These are phyloP conservation scores for Megalops cyprinoides DNA, from an alignment of 2,797 vertebrate species.

Conservation along the genomic window DNA sequence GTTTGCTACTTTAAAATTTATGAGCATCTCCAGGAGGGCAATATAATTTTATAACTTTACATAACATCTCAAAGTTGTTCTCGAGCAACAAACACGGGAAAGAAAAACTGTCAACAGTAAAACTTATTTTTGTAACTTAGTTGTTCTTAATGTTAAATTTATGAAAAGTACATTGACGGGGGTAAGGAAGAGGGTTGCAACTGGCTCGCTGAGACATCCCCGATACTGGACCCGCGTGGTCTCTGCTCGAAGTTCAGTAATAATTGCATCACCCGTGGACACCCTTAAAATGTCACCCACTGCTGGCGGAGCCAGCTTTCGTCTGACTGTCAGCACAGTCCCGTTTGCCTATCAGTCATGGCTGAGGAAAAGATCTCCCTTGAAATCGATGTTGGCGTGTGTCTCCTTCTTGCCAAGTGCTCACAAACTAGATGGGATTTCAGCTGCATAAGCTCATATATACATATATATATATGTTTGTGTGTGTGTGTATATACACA, in stretches of 20 bases:
- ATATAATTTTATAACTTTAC: too few species aligned
- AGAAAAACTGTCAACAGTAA: background rate
- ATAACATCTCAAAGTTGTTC: too few species aligned
- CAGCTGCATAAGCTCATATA: slow-evolving; percentile 23
- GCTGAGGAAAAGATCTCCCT: slow-evolving; percentile 23
- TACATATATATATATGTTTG: too few species aligned
- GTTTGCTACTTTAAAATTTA: too few species aligned
- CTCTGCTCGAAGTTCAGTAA: slow-evolving; percentile 29
- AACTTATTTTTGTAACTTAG: background rate
- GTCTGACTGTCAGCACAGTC: slow-evolving; percentile 27
- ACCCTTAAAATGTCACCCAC: slow-evolving; percentile 34
- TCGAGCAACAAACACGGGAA: background rate
- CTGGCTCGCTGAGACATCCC: slow-evolving; percentile 8
- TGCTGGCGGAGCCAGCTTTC: slow-evolving; percentile 16
- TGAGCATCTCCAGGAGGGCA: too few species aligned
- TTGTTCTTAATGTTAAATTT: slow-evolving; percentile 9
- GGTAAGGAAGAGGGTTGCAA: background rate
- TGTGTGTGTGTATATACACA: too few species aligned
- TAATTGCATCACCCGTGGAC: slow-evolving; percentile 34
- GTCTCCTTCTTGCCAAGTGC: background rate
- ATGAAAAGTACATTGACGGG: background rate
- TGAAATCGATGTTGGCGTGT: slow-evolving; percentile 23
- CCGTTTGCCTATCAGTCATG: slow-evolving; percentile 35
- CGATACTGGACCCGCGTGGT: slow-evolving; percentile 19
- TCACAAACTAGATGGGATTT: slow-evolving; percentile 19